phyloP scores from a whole-genome alignment of 2,797 vertebrate genomes.

The Diglossa cyanea region DNA sequence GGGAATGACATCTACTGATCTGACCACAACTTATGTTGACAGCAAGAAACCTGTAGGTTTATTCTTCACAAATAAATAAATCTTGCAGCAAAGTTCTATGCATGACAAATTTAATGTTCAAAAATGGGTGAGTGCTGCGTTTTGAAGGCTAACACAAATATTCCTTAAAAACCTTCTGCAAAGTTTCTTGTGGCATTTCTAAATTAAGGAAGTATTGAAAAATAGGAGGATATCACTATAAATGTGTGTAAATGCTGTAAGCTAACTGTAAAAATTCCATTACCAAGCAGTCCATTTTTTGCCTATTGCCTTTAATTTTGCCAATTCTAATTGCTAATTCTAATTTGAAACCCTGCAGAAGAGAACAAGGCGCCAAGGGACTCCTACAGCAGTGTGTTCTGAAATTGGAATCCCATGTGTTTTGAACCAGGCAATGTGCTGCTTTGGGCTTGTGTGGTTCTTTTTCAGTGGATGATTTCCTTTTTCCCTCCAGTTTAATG shows the following conservation, averaged over 20 bases:
- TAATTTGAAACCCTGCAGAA: neutral
- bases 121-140: neutral
- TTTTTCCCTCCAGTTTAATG: neutral
- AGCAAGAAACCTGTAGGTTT: neutral
- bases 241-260: neutral
- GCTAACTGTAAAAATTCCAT: neutral
- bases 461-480: neutral
- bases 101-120: neutral
- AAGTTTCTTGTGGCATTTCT: neutral
- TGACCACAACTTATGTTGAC: neutral
- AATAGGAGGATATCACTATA: neutral
- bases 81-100: neutral
- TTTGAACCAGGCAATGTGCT: neutral
- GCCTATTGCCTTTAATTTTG: neutral
- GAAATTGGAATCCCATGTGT: neutral
- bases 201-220: neutral
- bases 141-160: neutral
- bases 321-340: neutral
- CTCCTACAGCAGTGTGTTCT: neutral
- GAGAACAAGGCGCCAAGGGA: too few relatives aligned
- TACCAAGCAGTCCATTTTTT: neutral
- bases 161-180: neutral
- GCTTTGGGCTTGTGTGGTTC: too few relatives aligned
- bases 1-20: neutral
- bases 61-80: neutral